A percentile compares a stretch with the other conserved stretches of the same genome.
phyloP scores from a whole-genome alignment of 1,140 invertebrate genomes.

The Anastrepha obliqua region DNA sequence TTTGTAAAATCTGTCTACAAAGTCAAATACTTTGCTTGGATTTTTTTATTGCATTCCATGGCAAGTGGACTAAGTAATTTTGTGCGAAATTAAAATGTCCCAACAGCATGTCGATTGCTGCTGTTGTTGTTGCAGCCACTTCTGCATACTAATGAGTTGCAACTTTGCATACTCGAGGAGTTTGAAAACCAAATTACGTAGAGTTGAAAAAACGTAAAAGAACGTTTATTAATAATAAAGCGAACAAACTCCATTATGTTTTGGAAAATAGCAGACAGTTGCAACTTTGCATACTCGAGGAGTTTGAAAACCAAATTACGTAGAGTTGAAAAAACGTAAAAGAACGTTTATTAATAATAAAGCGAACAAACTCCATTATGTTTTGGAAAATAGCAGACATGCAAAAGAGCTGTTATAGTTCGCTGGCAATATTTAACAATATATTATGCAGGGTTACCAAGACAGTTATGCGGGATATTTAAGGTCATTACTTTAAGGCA shows the following conservation, averaged over 20 bases:
- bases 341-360: constrained; percentile 4
- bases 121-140: not conserved
- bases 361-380: constrained; percentile 40
- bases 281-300: constrained; percentile 15
- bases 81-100: constrained; percentile 51
- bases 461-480: no score
- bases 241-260: constrained; percentile 41
- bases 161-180: constrained; percentile 23
- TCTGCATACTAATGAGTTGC: constrained; percentile 39
- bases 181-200: not conserved
- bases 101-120: constrained; percentile 31
- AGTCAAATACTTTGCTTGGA: constrained; percentile 22
- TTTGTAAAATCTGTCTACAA: constrained; percentile 44
- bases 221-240: constrained; percentile 13
- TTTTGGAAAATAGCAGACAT: constrained; percentile 10
- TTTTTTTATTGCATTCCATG: constrained; percentile 19
- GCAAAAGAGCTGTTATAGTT: not conserved
- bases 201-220: not conserved
- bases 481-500: no score
- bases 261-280: constrained; percentile 10
- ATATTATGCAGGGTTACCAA: no score
- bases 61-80: constrained; percentile 39
- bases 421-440: not conserved
- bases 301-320: constrained; percentile 8
- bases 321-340: not conserved